These are phyloP conservation scores for Calephelis perditalis DNA, from an alignment of 2,888 invertebrate genomes.

Conservation along the genomic window DNA sequence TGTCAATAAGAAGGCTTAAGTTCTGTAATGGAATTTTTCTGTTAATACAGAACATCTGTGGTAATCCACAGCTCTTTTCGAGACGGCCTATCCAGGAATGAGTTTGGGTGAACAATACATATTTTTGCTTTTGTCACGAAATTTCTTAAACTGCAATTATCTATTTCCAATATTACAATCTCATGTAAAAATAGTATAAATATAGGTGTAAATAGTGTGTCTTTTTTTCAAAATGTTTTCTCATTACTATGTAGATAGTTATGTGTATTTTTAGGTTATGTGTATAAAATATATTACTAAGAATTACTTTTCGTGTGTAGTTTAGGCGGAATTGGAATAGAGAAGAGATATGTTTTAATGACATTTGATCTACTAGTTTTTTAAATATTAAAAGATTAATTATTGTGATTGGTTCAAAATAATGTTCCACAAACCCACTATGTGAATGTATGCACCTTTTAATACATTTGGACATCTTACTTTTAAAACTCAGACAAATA, in stretches of 20 bases:
- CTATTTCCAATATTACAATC: not conserved
- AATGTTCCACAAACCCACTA: not conserved
- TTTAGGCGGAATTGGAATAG: not conserved
- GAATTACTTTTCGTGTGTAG: not conserved
- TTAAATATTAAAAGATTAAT: no score
- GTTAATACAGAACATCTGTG: no score
- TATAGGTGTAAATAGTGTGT: constrained; percentile 12
- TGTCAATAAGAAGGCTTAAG: no score
- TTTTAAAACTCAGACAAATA: no score
- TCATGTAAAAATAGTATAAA: constrained; percentile 1
- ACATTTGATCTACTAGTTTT: no score
- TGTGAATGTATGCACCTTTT: not conserved
- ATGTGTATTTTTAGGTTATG: not conserved
- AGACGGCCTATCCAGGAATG: no score
- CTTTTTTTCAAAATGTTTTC: constrained; percentile 16
- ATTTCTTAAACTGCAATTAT: not conserved
- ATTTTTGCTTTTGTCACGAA: not conserved
- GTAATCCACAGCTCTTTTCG: no score
- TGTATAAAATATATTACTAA: constrained; percentile 6
- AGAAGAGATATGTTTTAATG: no score
- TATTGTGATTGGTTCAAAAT: not conserved
- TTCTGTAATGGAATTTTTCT: no score
- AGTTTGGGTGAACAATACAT: no score
- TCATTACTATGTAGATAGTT: constrained; percentile 5
- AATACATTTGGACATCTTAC: no score